Percentiles rank a stretch among this genome's conserved stretches.
phyloP scores from a whole-genome alignment of 2,113 vertebrate genomes.

The Sakesphorus luctuosus region DNA sequence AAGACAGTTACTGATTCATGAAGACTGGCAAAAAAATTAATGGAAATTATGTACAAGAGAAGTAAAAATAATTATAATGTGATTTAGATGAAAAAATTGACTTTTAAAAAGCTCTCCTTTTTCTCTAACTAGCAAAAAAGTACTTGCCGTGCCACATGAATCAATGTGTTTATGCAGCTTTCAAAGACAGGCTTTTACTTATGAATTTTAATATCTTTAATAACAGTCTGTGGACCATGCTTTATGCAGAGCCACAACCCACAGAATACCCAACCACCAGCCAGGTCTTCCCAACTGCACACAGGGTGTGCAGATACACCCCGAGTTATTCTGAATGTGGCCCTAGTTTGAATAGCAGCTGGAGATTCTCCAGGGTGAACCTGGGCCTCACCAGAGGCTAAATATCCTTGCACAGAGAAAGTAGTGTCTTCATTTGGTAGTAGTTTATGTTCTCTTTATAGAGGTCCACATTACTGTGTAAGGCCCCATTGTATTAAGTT shows the following conservation, averaged over 20 bases:
- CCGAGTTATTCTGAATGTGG: background rate
- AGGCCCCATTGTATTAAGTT: background rate
- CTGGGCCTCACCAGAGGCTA: background rate
- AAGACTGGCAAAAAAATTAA: background rate
- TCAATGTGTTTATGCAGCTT: background rate
- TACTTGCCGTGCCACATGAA: background rate
- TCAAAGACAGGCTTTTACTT: background rate
- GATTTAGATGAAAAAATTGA: background rate
- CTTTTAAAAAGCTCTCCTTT: background rate
- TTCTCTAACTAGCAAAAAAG: background rate
- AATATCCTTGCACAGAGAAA: background rate
- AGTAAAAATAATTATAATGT: background rate
- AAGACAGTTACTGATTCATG: background rate
- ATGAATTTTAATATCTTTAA: background rate
- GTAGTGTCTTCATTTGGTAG: rapidly evolving
- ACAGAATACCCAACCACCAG: rapidly evolving
- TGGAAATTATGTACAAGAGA: background rate
- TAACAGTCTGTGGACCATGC: rapidly evolving
- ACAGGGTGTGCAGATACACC: background rate
- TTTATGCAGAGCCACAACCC: background rate
- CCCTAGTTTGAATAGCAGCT: background rate
- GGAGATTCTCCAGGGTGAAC: background rate
- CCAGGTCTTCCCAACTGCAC: background rate
- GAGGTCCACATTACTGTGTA: background rate
- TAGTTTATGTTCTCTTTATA: background rate